Base-by-base conservation (phyloP, 2,113 vertebrate species). In the Apteryx mantelli region DNA sequence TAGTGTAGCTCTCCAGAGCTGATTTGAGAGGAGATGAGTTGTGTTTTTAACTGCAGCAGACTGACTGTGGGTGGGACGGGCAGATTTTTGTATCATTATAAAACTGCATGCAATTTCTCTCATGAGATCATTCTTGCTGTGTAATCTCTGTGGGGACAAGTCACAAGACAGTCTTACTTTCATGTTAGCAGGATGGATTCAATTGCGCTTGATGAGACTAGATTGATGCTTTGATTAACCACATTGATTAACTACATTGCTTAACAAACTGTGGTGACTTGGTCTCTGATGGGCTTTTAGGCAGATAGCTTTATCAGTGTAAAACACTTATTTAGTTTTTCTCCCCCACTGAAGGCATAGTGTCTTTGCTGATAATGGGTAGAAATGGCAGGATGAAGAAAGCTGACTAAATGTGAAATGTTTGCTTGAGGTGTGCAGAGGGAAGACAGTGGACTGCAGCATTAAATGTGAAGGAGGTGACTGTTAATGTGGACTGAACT, bases 211-310 rank as follows among this genome's bases (percentile, higher is more conserved):
- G 86, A 95, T 94, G 77, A 95, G 83, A 92, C 75, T 55, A 95
- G 80, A 92, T 92, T 95, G 88, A 91, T 95, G 87, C 89, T 95
- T 95, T 82, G 94, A 89, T 96, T 95, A 96, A 88, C 34, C 50
- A 7, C 66, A 20, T 93, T 50, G 64, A 60, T 60, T 95, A 96
- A 88, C 34, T 63, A 7, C 63, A 15, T 91, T 46, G 64, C 82
- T 90, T 88, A 86, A 93, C 64, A 50, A 12, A 93, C 91, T 69
- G 53, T 86, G 68, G 36, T 86, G 85, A 46, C 61, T 91, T 5
- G 25, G 91, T 91, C 66, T 91, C 78, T 70, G 58, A 77, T 87
- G 88, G 88, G 69, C 48, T 91, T 96, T 91, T 87, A 94, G 76
- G 75, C 66, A 89, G 89, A 69, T 95, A 89, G 42, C 14, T 96